Evolutionary conservation across 2,888 invertebrate species (phyloP).

Genomic region (Pristionchus exspectatus): DNA sequence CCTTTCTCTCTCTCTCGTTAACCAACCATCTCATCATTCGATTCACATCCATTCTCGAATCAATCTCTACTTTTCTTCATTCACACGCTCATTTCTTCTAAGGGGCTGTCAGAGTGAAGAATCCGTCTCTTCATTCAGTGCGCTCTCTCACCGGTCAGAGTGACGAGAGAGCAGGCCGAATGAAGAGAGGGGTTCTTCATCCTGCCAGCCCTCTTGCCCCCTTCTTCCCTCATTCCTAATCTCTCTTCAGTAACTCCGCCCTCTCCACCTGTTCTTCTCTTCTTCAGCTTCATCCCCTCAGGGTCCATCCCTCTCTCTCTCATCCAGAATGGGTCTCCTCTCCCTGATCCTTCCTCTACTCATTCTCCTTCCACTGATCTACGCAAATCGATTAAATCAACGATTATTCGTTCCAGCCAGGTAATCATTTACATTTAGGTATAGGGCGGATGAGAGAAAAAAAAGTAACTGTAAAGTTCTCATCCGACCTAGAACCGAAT

Average conservation of each 20-base stretch:
- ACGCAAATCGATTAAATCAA: constrained; percentile 27
- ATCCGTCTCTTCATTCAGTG: too few relatives aligned
- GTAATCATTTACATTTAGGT: neutral
- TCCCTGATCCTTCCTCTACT: constrained; percentile 11
- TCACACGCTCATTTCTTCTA: neutral
- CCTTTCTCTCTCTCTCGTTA: neutral
- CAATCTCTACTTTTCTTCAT: neutral
- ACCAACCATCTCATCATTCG: constrained; percentile 41
- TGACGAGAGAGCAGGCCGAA: too few relatives aligned
- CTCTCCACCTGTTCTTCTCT: constrained; percentile 31
- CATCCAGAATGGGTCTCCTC: neutral
- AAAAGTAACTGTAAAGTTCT: too few relatives aligned
- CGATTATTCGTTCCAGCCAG: constrained; percentile 50
- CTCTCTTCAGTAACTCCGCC: neutral
- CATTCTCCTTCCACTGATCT: neutral
- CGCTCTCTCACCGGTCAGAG: too few relatives aligned
- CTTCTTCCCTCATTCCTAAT: constrained; percentile 43
- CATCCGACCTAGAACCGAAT: too few relatives aligned
- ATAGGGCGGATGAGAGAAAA: too few relatives aligned
- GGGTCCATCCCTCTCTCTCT: neutral
- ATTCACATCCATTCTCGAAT: constrained; percentile 38
- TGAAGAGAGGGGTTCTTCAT: too few relatives aligned
- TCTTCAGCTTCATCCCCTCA: constrained; percentile 14
- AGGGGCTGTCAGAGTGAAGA: too few relatives aligned
- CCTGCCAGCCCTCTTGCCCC: neutral